Conservation (phyloP, 2,797 vertebrate genomes). For the Sebastes diaconus region DNA sequence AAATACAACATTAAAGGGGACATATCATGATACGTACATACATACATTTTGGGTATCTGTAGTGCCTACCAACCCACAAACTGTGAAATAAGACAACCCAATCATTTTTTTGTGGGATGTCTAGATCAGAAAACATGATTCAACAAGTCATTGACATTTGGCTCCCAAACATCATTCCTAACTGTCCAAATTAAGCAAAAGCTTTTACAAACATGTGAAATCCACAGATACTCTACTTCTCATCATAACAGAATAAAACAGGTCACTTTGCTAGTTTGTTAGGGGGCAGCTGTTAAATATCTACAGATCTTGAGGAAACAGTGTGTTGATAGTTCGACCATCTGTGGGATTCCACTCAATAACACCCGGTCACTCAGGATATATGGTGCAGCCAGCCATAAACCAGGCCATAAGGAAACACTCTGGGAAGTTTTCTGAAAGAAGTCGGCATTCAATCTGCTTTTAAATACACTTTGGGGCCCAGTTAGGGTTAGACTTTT, state of each 20-base stretch:
- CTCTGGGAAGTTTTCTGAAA: conserved; percentile 15
- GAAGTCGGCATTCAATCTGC: conserved; percentile 16
- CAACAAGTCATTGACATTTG: too few relatives aligned
- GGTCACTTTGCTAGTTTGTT: not conserved
- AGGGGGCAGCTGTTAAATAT: conserved; percentile 13
- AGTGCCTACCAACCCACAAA: too few relatives aligned
- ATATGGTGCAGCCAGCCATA: not conserved
- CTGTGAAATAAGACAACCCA: too few relatives aligned
- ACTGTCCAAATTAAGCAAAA: not conserved
- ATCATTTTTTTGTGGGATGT: too few relatives aligned
- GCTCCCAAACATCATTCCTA: not conserved
- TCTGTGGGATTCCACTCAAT: conserved; percentile 25
- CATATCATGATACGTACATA: too few relatives aligned
- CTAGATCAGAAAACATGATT: too few relatives aligned
- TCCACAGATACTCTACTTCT: not conserved
- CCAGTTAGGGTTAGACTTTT: not conserved
- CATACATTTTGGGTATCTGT: too few relatives aligned
- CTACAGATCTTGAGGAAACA: not conserved
- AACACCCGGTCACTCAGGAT: conserved; percentile 43
- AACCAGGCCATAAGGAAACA: conserved; percentile 19
- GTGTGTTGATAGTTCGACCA: conserved; percentile 24
- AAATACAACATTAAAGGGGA: not conserved
- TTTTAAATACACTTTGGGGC: conserved; percentile 15
- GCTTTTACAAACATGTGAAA: not conserved
- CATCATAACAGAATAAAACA: not conserved